These are phyloP conservation scores for Paradoxurus hermaphroditus DNA, from an alignment of 2,113 vertebrate species.

Conservation along the genomic window DNA sequence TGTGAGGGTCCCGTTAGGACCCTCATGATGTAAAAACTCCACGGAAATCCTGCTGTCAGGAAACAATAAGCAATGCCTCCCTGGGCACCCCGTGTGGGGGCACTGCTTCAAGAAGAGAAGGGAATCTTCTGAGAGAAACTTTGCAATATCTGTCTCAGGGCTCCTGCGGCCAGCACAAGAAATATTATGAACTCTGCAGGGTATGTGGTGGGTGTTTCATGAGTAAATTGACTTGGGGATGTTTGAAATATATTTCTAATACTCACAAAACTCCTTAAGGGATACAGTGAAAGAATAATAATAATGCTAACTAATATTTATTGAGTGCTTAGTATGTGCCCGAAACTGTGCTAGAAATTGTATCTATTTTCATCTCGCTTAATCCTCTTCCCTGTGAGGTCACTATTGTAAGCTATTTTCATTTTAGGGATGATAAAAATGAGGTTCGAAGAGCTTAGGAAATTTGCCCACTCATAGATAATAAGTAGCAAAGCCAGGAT, in stretches of 20 bases:
- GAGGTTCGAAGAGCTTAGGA: not conserved
- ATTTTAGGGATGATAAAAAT: not conserved
- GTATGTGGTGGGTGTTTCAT: not conserved
- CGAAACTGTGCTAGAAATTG: not conserved
- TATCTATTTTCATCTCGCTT: constrained; percentile 10
- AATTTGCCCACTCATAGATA: not conserved
- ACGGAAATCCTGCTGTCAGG: not conserved
- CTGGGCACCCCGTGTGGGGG: not conserved
- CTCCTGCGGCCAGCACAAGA: not conserved
- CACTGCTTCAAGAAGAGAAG: not conserved
- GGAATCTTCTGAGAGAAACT: not conserved
- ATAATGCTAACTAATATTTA: not conserved
- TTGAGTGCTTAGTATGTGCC: not conserved
- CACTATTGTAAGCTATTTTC: not conserved
- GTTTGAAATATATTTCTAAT: constrained; percentile 24
- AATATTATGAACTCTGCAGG: not conserved
- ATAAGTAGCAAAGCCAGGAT: not conserved
- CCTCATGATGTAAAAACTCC: not conserved
- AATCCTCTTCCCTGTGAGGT: not conserved
- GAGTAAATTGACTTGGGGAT: not conserved
- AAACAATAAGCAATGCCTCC: not conserved
- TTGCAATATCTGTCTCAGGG: not conserved
- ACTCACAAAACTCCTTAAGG: not conserved
- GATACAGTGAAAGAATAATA: not conserved
- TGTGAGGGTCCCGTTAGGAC: not conserved